Evolutionary conservation across 2,888 invertebrate genomes (phyloP).

Genomic region (Nomada flava): DNA sequence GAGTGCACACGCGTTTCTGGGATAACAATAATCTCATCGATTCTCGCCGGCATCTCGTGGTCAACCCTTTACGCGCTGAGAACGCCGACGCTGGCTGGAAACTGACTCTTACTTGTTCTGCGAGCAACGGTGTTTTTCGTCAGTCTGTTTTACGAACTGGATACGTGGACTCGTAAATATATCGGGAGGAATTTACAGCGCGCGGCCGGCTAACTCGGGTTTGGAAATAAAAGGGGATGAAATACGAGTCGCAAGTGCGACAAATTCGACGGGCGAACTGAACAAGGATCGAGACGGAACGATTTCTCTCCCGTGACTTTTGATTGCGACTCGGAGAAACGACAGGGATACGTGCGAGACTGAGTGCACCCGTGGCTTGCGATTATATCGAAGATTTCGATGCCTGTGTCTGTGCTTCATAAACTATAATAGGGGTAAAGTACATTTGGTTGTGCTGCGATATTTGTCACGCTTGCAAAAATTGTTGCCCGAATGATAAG

Average conservation of each 20-base stretch:
- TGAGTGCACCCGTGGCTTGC: too few relatives aligned
- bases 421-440: too few relatives aligned
- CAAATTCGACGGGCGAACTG: slow-evolving; percentile 8
- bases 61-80: background rate
- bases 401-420: background rate
- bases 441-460: too few relatives aligned
- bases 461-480: background rate
- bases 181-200: slow-evolving; percentile 35
- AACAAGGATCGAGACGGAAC: background rate
- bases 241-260: slow-evolving; percentile 20
- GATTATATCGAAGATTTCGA: background rate
- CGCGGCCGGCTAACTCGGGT: background rate
- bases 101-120: too few relatives aligned
- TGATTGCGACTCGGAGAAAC: background rate
- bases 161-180: slow-evolving; percentile 45
- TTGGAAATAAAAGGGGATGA: slow-evolving; percentile 22
- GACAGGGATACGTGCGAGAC: too few relatives aligned
- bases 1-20: slow-evolving; percentile 55
- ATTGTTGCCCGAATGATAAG: background rate
- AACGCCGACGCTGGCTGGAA: slow-evolving; percentile 34
- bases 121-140: slow-evolving; percentile 29
- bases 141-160: slow-evolving; percentile 35
- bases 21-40: slow-evolving; percentile 60
- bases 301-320: slow-evolving; percentile 30
- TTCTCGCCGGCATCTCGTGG: slow-evolving; percentile 39